Evolutionary conservation across 2,888 invertebrate genomes (phyloP).

Genomic region (Sphecodes monilicornis): DNA sequence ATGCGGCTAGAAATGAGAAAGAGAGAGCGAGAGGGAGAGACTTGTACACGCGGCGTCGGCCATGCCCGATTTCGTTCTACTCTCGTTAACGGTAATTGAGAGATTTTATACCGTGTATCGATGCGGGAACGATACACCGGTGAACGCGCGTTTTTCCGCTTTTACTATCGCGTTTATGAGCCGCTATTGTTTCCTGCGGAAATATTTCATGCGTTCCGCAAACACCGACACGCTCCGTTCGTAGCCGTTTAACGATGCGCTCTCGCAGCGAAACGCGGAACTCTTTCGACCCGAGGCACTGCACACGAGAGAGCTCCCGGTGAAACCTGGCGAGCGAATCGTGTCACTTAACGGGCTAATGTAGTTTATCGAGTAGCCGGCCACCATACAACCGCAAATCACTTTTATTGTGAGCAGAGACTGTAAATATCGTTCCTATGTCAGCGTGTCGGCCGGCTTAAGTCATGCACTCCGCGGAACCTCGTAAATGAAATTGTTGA

Average conservation of each 20-base stretch:
- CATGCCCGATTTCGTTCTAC: conserved; percentile 34
- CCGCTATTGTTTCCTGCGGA: conserved; percentile 4
- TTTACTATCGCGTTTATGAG: conserved; percentile 37
- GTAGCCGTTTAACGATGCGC: conserved; percentile 12
- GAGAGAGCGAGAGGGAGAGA: not conserved
- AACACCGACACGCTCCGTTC: conserved; percentile 16
- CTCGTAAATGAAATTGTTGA: conserved; percentile 12
- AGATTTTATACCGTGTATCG: conserved; percentile 43
- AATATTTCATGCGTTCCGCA: conserved; percentile 18
- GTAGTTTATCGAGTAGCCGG: conserved; percentile 16
- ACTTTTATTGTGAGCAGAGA: conserved; percentile 9
- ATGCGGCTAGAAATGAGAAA: conserved; percentile 17
- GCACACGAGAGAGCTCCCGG: not conserved
- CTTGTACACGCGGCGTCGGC: conserved; percentile 2
- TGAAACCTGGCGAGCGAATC: conserved; percentile 17
- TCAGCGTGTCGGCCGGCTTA: not conserved
- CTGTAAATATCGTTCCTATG: conserved; percentile 8
- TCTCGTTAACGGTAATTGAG: conserved; percentile 46
- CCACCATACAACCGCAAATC: not conserved
- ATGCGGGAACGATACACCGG: conserved; percentile 24
- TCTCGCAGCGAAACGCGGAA: conserved; percentile 20
- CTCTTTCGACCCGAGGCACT: not conserved
- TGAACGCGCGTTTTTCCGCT: conserved; percentile 28
- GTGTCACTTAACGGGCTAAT: conserved; percentile 18
- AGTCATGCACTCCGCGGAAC: not conserved